Evolutionary conservation across 2,797 vertebrate species (phyloP).

Genomic region (Aphelocoma californica): DNA sequence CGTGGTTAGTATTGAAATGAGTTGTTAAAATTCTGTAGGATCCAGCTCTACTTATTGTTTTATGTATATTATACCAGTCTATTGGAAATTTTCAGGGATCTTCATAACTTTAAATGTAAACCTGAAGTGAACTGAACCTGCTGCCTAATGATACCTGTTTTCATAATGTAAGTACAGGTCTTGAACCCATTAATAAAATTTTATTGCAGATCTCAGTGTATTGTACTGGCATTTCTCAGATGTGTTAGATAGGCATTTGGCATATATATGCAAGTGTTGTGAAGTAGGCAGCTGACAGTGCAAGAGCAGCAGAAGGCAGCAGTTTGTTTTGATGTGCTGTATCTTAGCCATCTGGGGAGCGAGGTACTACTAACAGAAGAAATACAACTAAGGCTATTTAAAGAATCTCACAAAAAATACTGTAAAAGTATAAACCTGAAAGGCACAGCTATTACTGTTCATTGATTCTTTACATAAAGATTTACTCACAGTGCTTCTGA

Average conservation of each 20-base stretch:
- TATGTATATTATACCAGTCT: not conserved
- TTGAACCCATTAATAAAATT: conserved; percentile 21
- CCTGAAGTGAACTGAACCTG: not conserved
- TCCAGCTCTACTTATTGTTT: not conserved
- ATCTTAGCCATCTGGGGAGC: not conserved
- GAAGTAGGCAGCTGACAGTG: conserved; percentile 41
- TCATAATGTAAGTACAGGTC: not conserved
- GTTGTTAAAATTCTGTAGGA: not conserved
- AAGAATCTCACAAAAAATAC: not conserved
- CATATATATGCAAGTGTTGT: not conserved
- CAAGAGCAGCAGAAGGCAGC: conserved; percentile 5
- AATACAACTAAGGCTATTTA: conserved; percentile 17
- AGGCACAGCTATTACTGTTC: not conserved
- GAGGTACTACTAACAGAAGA: conserved; percentile 1
- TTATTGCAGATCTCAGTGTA: not conserved
- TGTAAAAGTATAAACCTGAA: not conserved
- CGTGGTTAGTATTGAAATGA: not conserved
- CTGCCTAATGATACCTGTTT: not conserved
- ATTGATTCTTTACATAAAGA: conserved; percentile 1
- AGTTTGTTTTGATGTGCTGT: conserved; percentile 33
- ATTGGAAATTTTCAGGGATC: not conserved
- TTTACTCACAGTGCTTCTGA: conserved; percentile 13
- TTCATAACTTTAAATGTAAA: not conserved
- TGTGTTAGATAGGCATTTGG: conserved; percentile 4
- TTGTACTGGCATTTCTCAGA: not conserved